Evolutionary conservation across 2,888 invertebrate genomes (phyloP).

Genomic region (Adineta ricciae): DNA sequence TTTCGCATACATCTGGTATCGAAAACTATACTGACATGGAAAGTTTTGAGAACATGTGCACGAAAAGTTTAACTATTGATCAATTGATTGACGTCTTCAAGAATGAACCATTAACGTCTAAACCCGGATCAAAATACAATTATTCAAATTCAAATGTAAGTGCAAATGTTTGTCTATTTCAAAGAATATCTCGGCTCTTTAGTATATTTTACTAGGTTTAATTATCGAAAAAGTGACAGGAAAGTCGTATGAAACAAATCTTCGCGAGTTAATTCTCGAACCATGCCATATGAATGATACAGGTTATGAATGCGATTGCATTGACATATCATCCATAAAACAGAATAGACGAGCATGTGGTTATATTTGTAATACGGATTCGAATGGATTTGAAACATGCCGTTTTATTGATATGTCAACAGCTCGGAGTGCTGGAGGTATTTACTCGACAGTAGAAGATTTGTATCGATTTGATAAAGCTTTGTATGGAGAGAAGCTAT

Average conservation of each 20-base stretch:
- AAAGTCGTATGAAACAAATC: not conserved
- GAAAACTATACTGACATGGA: not conserved
- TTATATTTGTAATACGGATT: not conserved
- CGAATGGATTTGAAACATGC: not conserved
- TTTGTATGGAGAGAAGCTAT: not conserved
- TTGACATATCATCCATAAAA: not conserved
- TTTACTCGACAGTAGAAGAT: not conserved
- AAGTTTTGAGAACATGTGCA: not conserved
- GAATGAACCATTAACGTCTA: not conserved
- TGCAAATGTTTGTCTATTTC: not conserved
- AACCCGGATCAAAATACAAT: not conserved
- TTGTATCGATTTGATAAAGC: not conserved
- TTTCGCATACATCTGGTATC: conserved; percentile 3
- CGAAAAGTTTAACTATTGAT: not conserved
- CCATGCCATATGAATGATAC: conserved; percentile 8
- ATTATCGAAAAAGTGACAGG: conserved; percentile 15
- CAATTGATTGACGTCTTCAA: not conserved
- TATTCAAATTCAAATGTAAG: conserved; percentile 16
- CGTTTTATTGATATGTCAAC: conserved; percentile 1
- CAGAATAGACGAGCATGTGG: not conserved
- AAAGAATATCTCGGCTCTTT: not conserved
- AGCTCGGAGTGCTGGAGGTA: not conserved
- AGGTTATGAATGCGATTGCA: not conserved
- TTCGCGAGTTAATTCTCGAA: not conserved
- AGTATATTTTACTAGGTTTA: not conserved